phyloP scores from a whole-genome alignment of 2,113 vertebrate genomes.

The Lagopus leucura region DNA sequence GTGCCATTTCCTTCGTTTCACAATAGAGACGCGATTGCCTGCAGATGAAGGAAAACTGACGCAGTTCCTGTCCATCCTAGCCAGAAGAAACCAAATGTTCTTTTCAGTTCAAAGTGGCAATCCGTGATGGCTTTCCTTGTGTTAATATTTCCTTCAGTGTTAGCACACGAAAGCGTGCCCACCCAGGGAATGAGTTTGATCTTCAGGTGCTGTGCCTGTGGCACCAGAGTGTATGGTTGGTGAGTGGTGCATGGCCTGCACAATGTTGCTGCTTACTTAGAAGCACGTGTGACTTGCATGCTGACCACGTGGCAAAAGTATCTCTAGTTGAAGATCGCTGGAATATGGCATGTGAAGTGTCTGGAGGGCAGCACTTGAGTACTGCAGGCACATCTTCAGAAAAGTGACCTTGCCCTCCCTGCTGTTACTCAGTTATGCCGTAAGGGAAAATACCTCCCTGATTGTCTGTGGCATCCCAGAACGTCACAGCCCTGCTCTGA shows the following conservation, averaged over 20 bases:
- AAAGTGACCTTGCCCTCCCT: not conserved
- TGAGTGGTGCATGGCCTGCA: rapidly evolving
- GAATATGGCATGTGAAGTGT: not conserved
- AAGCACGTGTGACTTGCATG: rapidly evolving
- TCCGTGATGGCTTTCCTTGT: not conserved
- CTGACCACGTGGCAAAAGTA: not conserved
- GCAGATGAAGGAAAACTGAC: not conserved
- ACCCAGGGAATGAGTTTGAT: not conserved
- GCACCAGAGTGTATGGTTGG: too few species aligned
- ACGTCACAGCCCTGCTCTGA: not conserved
- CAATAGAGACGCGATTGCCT: not conserved
- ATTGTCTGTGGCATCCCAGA: not conserved
- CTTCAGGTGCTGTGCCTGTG: not conserved
- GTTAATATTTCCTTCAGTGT: not conserved
- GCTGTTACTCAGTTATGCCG: not conserved
- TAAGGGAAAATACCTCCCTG: not conserved
- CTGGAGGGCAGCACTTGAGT: not conserved
- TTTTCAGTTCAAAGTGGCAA: not conserved
- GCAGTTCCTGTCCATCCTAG: not conserved
- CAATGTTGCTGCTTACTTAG: rapidly evolving
- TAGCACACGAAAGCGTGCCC: not conserved
- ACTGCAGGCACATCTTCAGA: not conserved
- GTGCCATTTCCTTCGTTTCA: not conserved
- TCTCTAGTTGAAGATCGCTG: not conserved
- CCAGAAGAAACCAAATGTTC: not conserved